Percentiles rank a stretch among this genome's conserved stretches.
phyloP scores from a whole-genome alignment of 2,888 invertebrate genomes.

The Eurytoma adleriae region DNA sequence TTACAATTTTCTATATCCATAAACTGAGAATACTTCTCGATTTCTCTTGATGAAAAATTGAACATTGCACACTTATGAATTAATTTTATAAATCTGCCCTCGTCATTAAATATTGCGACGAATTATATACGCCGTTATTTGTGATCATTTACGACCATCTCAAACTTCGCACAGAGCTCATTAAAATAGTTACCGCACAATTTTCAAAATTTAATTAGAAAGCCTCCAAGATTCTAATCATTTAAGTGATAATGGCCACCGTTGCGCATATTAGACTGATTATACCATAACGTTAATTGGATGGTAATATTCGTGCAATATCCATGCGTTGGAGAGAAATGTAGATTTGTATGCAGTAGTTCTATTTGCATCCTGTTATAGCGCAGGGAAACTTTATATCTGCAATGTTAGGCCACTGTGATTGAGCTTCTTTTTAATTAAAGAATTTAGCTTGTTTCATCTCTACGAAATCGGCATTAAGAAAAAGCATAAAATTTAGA shows the following conservation, averaged over 20 bases:
- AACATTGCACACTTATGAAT: not conserved
- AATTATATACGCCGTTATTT: slow-evolving; percentile 12
- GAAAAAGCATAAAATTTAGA: not conserved
- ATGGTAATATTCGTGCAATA: slow-evolving; percentile 36
- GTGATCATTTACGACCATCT: slow-evolving; percentile 28
- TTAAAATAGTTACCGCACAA: slow-evolving; percentile 51
- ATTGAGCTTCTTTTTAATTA: not conserved
- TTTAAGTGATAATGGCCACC: slow-evolving; percentile 61
- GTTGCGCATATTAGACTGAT: slow-evolving; percentile 35
- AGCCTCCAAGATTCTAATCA: slow-evolving; percentile 59
- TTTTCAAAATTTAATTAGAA: slow-evolving; percentile 65
- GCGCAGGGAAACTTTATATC: not conserved
- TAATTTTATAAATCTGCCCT: slow-evolving; percentile 6
- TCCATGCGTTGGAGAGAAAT: slow-evolving; percentile 27
- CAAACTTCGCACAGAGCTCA: slow-evolving; percentile 36
- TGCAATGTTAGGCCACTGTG: slow-evolving; percentile 13
- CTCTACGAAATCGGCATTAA: not conserved
- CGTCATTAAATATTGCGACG: slow-evolving; percentile 16
- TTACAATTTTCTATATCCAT: not conserved
- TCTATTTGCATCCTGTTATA: not conserved
- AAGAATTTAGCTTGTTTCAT: not conserved
- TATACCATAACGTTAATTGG: slow-evolving; percentile 49
- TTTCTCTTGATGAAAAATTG: not conserved
- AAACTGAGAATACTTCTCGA: not conserved
- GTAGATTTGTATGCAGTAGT: slow-evolving; percentile 14